Conservation (phyloP, 2,113 vertebrate genomes). For the Pithys albifrons region DNA sequence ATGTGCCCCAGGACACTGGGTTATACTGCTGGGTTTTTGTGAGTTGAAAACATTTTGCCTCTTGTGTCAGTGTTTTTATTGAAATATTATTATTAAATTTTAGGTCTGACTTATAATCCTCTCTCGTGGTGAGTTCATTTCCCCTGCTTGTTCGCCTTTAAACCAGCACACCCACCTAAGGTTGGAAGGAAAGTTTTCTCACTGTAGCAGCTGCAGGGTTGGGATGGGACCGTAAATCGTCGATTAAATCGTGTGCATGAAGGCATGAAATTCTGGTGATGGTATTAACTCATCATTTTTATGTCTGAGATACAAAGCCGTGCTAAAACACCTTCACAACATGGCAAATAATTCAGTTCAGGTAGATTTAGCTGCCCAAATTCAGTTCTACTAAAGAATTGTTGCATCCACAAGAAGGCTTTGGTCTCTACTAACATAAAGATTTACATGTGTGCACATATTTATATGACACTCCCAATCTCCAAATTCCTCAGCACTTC, state of each 20-base stretch:
- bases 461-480: too few relatives aligned
- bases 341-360: background rate
- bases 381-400: background rate
- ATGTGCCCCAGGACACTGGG: too few relatives aligned
- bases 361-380: background rate
- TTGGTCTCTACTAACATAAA: background rate
- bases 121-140: too few relatives aligned
- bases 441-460: background rate
- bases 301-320: background rate
- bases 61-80: too few relatives aligned
- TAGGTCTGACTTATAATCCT: too few relatives aligned
- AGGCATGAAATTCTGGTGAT: background rate
- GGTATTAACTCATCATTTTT: background rate
- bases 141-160: too few relatives aligned
- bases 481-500: background rate
- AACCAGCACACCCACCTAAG: background rate
- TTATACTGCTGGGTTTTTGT: too few relatives aligned
- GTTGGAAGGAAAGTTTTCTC: background rate
- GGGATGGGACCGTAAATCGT: background rate
- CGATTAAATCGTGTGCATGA: background rate
- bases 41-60: too few relatives aligned
- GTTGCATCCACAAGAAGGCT: background rate
- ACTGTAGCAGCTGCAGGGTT: background rate
- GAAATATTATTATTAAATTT: too few relatives aligned
- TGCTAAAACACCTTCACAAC: background rate